Conservation (phyloP, 2,797 vertebrate genomes). For the Acomys russatus region DNA sequence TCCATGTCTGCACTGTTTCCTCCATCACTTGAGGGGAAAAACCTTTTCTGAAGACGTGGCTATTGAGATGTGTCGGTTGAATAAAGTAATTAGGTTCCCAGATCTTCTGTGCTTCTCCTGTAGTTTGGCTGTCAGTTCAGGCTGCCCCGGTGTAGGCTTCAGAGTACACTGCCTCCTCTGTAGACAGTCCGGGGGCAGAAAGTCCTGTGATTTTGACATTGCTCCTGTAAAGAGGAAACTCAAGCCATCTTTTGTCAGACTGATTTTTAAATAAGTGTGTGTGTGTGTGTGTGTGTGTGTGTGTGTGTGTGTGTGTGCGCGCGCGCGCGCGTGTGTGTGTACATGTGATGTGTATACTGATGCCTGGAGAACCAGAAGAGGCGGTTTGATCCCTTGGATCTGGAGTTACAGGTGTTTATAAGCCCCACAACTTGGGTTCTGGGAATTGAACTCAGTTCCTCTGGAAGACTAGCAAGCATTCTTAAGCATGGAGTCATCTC, state of each 20-base stretch:
- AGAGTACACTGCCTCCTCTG: background rate
- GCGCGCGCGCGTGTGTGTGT: too few species aligned
- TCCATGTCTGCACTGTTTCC: background rate
- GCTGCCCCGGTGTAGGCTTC: background rate
- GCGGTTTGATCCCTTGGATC: background rate
- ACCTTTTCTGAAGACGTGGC: conserved; percentile 1
- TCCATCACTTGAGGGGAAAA: background rate
- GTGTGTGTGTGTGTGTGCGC: background rate
- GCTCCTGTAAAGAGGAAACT: background rate
- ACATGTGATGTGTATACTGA: background rate
- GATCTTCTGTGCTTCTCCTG: background rate
- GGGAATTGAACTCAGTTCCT: background rate
- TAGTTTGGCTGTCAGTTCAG: background rate
- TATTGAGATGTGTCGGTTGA: background rate
- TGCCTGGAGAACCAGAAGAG: background rate
- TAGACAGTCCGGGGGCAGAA: background rate
- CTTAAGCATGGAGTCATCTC: too few species aligned
- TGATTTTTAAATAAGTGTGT: background rate
- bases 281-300: background rate
- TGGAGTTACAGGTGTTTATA: background rate
- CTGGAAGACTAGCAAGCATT: too few species aligned
- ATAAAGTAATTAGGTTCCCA: conserved; percentile 1
- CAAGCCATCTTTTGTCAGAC: background rate
- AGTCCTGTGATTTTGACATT: background rate
- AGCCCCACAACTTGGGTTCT: background rate